Evolutionary conservation across 1,140 invertebrate species (phyloP).

Genomic region (Whitmania pigra): DNA sequence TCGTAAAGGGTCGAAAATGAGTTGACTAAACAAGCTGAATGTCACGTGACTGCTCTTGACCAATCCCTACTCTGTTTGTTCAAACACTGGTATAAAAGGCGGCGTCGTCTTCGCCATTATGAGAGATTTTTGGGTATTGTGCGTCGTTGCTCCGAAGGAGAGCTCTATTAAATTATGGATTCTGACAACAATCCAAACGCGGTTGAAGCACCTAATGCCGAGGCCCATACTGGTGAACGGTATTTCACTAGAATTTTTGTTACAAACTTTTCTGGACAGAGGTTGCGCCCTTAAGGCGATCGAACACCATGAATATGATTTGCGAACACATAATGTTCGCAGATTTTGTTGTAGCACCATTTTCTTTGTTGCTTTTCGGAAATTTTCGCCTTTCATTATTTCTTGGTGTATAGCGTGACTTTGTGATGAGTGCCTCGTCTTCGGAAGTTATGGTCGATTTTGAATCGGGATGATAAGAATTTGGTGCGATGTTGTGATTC

Average conservation of each 20-base stretch:
- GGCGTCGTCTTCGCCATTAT: slow-evolving; percentile 8
- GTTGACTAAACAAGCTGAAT: background rate
- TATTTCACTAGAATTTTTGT: slow-evolving; percentile 2
- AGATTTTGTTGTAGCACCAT: no score
- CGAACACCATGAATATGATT: no score
- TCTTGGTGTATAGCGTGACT: no score
- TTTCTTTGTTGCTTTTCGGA: no score
- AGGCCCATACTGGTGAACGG: background rate
- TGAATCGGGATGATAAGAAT: no score
- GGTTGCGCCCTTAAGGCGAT: no score
- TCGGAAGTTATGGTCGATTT: no score
- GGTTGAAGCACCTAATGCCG: background rate
- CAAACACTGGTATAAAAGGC: slow-evolving; percentile 10
- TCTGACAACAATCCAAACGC: background rate
- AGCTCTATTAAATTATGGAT: slow-evolving; percentile 10
- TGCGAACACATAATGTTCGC: no score
- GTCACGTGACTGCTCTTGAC: background rate
- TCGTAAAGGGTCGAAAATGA: background rate
- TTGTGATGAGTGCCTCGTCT: no score
- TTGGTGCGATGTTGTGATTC: no score
- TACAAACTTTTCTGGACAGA: no score
- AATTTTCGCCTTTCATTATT: no score
- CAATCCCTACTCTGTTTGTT: slow-evolving; percentile 8
- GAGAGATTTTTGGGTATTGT: background rate
- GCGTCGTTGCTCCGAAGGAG: background rate